Conservation (phyloP, 2,113 vertebrate genomes). For the Microcebus ravelobensis region DNA sequence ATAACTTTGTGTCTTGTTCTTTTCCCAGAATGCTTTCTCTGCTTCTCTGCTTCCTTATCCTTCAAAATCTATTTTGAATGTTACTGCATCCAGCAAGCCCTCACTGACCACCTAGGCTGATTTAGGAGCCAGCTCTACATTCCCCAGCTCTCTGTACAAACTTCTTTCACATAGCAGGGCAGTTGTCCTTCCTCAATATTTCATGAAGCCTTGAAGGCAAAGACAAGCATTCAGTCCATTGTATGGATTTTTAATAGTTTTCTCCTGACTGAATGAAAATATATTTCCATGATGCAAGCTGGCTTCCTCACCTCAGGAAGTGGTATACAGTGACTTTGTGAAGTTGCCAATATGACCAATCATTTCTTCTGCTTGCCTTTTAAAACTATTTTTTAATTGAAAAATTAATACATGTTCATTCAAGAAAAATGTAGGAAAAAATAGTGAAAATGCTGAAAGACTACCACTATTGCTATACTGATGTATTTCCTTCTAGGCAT, state of each 20-base stretch:
- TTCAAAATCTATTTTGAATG: slow-evolving; percentile 16
- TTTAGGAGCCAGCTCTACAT: not conserved
- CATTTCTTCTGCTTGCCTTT: not conserved
- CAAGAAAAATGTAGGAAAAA: slow-evolving; percentile 29
- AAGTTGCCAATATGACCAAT: not conserved
- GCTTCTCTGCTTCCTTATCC: not conserved
- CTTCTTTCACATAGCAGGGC: not conserved
- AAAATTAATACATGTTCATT: slow-evolving; percentile 9
- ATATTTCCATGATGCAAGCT: not conserved
- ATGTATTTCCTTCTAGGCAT: not conserved
- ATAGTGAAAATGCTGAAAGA: not conserved
- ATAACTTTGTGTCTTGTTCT: not conserved
- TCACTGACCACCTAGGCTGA: not conserved
- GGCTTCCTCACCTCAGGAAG: not conserved
- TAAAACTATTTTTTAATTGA: not conserved
- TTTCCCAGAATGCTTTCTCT: not conserved
- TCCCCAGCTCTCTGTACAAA: not conserved
- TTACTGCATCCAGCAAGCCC: not conserved
- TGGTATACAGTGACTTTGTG: not conserved
- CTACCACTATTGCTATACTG: not conserved
- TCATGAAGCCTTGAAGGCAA: not conserved
- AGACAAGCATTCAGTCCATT: not conserved
- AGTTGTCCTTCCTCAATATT: not conserved
- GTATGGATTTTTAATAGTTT: not conserved
- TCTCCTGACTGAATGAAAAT: not conserved